Percentiles rank a stretch among this genome's conserved stretches.
Evolutionary conservation across 2,113 vertebrate genomes (phyloP).

Genomic region (Anoura caudifer): DNA sequence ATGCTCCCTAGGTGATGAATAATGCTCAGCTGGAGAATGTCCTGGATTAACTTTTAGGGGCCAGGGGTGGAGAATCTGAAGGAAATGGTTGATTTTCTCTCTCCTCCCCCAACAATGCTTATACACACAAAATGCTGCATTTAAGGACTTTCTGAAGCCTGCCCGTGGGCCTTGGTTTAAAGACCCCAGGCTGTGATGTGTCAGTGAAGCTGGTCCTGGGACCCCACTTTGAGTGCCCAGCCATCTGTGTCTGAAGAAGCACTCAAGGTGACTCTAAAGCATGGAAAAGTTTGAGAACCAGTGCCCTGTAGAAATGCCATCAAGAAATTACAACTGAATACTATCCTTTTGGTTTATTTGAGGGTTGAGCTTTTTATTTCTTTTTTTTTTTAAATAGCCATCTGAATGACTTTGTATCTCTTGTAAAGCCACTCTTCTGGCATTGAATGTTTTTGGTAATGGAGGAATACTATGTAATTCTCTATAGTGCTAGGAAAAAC

Average conservation of each 20-base stretch:
- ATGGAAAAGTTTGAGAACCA: not conserved
- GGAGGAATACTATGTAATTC: not conserved
- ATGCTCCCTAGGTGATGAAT: not conserved
- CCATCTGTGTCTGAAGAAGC: not conserved
- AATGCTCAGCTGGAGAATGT: not conserved
- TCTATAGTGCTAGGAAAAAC: not conserved
- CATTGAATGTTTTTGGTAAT: constrained; percentile 2
- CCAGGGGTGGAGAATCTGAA: not conserved
- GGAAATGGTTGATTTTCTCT: not conserved
- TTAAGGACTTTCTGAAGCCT: not conserved
- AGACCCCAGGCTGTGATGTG: not conserved
- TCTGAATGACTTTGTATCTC: not conserved
- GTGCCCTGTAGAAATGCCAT: not conserved
- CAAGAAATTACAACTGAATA: not conserved
- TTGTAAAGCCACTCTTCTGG: not conserved
- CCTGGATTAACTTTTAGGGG: not conserved
- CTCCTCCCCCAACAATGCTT: too few species aligned
- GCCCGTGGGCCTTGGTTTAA: not conserved
- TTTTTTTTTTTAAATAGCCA: too few species aligned
- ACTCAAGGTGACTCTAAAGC: not conserved
- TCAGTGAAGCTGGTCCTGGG: not conserved
- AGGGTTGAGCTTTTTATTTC: not conserved
- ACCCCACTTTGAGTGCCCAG: not conserved
- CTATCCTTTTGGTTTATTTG: not conserved
- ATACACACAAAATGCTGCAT: not conserved